Percentiles rank a stretch among this genome's conserved stretches.
Conservation (phyloP, 2,888 invertebrate species). For the Brachyptera risi region DNA sequence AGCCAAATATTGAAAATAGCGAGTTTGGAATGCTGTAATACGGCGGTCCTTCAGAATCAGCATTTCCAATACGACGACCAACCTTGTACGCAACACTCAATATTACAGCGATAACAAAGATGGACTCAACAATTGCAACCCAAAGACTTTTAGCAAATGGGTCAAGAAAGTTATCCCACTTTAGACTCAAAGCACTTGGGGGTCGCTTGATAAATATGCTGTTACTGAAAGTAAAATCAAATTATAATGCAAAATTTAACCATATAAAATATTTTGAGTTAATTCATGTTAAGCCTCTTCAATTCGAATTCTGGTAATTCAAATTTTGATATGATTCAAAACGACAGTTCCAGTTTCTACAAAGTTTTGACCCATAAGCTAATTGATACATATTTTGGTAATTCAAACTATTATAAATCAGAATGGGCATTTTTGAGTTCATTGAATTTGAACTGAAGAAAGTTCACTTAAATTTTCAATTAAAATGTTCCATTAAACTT, state of each 20-base stretch:
- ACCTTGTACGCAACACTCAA: constrained; percentile 2
- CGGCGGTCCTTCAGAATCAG: not conserved
- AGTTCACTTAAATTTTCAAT: too few species aligned
- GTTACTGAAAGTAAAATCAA: not conserved
- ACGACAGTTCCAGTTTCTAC: too few species aligned
- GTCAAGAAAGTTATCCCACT: constrained; percentile 11
- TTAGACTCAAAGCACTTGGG: not conserved
- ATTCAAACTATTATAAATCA: too few species aligned
- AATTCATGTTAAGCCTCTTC: too few species aligned
- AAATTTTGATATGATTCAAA: too few species aligned
- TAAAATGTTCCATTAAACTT: too few species aligned
- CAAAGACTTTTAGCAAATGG: constrained; percentile 1
- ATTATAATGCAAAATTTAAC: not conserved
- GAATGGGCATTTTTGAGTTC: too few species aligned
- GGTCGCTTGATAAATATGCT: not conserved
- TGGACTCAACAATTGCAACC: not conserved
- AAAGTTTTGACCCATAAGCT: too few species aligned
- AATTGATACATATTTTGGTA: too few species aligned
- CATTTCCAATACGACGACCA: constrained; percentile 5
- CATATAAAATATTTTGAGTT: too few species aligned
- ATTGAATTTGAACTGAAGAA: too few species aligned
- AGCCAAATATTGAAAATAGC: constrained; percentile 1
- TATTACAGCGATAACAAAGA: not conserved
- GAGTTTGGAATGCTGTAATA: not conserved
- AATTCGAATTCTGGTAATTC: too few species aligned